Base-by-base conservation (phyloP, 2,113 vertebrate species). In the Urocitellus parryii region DNA sequence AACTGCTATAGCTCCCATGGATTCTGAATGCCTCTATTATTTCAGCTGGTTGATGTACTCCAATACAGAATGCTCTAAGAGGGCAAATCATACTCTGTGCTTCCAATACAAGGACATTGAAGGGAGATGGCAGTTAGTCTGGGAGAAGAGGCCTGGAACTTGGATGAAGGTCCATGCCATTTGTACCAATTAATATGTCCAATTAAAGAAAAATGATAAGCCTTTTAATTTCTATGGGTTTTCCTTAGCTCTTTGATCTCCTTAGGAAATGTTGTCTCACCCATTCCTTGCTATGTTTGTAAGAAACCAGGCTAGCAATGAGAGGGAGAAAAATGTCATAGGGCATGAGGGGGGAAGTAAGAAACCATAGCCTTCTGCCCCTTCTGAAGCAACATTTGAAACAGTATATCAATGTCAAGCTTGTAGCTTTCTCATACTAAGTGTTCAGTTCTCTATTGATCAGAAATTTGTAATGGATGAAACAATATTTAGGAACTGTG, bases 201-300 rank as follows among this genome's bases (percentile, higher is more conserved):
- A 85, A 29, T 63, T 65, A 89, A 78, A 72, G 29, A 96, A 96
- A 94, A 17, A 11, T 72, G 68, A 70, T 94, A 63, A 89, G n/a
- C 32, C 18, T 72, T 63, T 88, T 72, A 91, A 25, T 45, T 78
- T 82, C 45, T 13, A 17, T 88, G 32, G 32, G 65, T 53, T 93
- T 95, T 25, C 61, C 13, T 88, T 92, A 48, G 27, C 8, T 95
- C 53, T 22, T 79, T 83, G 45, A 83, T 10, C 37, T 94, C 45
- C 79, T 58, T 88, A 78, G 81, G 37, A 73, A 97, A 16, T 81
- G 34, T 8, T 88, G 5, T 48, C 29, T 89, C 12, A 58, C 37
- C 4, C 94, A 27, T n/a, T 88, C 77, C 48, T 93, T 91, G 48
- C 39, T 68, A 24, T 95, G 25, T 93, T 45, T 72, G 3, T 88